These are phyloP conservation scores for Trichogramma evanescens DNA, from an alignment of 2,888 invertebrate species.

Conservation along the genomic window DNA sequence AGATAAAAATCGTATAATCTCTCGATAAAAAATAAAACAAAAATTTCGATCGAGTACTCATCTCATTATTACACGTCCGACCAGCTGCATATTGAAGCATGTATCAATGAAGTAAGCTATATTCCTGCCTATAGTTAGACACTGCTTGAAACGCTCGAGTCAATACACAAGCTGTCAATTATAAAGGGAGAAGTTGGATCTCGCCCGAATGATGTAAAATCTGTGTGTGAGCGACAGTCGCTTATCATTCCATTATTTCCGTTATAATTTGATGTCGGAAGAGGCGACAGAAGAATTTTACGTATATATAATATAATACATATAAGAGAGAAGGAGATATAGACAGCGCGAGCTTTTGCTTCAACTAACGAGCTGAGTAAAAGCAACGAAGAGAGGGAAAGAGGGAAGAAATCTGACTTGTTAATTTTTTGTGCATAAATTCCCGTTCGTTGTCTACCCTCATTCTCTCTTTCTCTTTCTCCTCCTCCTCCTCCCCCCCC, in stretches of 20 bases:
- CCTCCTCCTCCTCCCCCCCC: slow-evolving; percentile 17
- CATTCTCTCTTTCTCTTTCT: slow-evolving; percentile 27
- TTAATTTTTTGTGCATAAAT: slow-evolving; percentile 46
- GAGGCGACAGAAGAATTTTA: background rate
- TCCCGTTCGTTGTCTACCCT: slow-evolving; percentile 18
- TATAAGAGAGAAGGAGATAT: slow-evolving; percentile 7
- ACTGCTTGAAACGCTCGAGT: too few species aligned
- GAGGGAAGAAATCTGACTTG: slow-evolving; percentile 42
- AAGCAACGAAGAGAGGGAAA: slow-evolving; percentile 4
- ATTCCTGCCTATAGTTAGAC: too few species aligned
- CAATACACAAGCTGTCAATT: background rate
- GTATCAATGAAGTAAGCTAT: too few species aligned
- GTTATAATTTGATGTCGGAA: slow-evolving; percentile 39
- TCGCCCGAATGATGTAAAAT: background rate
- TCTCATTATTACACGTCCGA: too few species aligned
- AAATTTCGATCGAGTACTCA: too few species aligned
- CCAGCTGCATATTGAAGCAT: too few species aligned
- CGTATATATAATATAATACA: slow-evolving; percentile 7
- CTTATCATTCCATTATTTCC: slow-evolving; percentile 44
- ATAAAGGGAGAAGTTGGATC: background rate
- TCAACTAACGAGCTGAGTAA: slow-evolving; percentile 1
- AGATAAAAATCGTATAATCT: too few species aligned
- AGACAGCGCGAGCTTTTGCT: background rate
- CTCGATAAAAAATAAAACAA: too few species aligned
- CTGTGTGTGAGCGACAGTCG: slow-evolving; percentile 23